Percentiles rank a stretch among this genome's conserved stretches.
These are phyloP conservation scores for Teleogryllus occipitalis DNA, from an alignment of 1,140 invertebrate species.

Conservation along the genomic window DNA sequence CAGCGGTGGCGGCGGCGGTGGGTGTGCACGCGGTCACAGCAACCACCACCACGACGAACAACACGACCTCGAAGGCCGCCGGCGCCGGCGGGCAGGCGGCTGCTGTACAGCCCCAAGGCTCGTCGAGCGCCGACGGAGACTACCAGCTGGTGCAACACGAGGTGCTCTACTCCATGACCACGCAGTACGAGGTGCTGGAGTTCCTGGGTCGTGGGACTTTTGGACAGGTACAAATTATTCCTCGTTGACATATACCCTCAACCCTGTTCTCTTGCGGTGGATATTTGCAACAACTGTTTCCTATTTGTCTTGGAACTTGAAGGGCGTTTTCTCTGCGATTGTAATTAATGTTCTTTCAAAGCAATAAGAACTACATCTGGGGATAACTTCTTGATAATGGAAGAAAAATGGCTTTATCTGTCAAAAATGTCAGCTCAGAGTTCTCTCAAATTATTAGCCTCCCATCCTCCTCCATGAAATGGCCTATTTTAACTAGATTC, in stretches of 20 bases:
- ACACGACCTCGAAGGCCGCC: conserved; percentile 65
- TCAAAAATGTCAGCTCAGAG: too few species aligned
- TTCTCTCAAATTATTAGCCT: too few species aligned
- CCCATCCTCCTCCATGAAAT: too few species aligned
- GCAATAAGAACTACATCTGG: too few species aligned
- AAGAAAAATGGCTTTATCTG: too few species aligned
- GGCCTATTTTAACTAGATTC: too few species aligned
- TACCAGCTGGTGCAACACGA: conserved; percentile 98
- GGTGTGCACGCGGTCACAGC: conserved; percentile 16
- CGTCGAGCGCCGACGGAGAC: conserved; percentile 82
- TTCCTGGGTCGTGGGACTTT: conserved; percentile 98
- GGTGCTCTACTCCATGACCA: conserved; percentile 88
- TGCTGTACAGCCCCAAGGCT: conserved; percentile 33
- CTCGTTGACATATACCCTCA: too few species aligned
- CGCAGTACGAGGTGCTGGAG: conserved; percentile 95
- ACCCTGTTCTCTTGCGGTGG: not conserved
- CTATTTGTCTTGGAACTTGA: too few species aligned
- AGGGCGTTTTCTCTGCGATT: too few species aligned
- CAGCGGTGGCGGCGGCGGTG: conserved; percentile 24
- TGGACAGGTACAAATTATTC: conserved; percentile 59
- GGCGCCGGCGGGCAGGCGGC: conserved; percentile 31
- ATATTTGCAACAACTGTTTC: too few species aligned
- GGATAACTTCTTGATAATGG: too few species aligned
- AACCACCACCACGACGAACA: conserved; percentile 36
- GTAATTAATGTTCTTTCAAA: too few species aligned